Conservation (phyloP, 2,113 vertebrate genomes). For the Octodon degus region DNA sequence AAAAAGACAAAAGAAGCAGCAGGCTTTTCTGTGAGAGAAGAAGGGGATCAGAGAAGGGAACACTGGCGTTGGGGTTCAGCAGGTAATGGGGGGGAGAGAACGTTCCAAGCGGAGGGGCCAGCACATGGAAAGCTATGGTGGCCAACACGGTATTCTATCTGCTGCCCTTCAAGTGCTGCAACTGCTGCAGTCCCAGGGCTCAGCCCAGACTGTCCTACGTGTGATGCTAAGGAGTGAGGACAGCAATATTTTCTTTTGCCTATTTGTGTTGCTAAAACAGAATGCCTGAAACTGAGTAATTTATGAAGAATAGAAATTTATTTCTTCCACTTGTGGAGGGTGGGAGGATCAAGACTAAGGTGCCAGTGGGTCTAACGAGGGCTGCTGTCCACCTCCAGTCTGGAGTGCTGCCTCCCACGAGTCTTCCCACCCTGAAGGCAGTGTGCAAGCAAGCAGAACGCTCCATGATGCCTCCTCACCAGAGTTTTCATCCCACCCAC, state of each 20-base stretch:
- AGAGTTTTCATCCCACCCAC: neutral
- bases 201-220: neutral
- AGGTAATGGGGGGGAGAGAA: neutral
- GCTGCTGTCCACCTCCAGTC: neutral
- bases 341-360: neutral
- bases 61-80: neutral
- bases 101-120: accelerated
- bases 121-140: accelerated
- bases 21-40: neutral
- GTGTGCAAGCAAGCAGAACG: neutral
- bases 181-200: accelerated
- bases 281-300: neutral
- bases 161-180: neutral
- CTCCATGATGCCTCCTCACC: neutral
- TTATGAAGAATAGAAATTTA: neutral
- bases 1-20: neutral
- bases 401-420: too few relatives aligned
- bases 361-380: too few relatives aligned
- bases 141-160: neutral
- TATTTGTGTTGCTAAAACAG: neutral
- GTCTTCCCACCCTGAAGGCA: neutral
- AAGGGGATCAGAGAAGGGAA: neutral
- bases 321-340: neutral
- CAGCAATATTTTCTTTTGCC: neutral
- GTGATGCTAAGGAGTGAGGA: neutral